Evolutionary conservation across 37 sponge, comb jelly and placozoan genomes (phyloP).

Genomic region (Petrosia ficiformis): DNA sequence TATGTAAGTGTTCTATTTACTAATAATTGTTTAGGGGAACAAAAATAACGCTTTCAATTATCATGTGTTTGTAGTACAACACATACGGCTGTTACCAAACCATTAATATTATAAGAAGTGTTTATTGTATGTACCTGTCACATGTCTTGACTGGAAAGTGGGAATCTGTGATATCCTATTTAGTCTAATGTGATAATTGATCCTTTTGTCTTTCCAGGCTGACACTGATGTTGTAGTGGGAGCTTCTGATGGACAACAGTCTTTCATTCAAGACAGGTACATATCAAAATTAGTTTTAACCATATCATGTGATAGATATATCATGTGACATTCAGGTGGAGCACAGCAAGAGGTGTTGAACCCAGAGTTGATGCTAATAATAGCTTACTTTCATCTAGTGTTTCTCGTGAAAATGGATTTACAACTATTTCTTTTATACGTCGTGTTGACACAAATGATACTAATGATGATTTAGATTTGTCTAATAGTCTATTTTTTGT

Average conservation of each 20-base stretch:
- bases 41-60: conserved; percentile 7
- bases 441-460: conserved; percentile 15
- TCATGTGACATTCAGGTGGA: not conserved
- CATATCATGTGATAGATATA: not conserved
- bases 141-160: no score
- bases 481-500: conserved; percentile 29
- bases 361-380: conserved; percentile 43
- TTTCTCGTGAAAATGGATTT: conserved; percentile 4
- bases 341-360: not conserved
- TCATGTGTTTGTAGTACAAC: no score
- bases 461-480: conserved; percentile 29
- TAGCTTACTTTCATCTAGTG: conserved; percentile 7
- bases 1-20: not conserved
- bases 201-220: conserved; percentile 16
- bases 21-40: conserved; percentile 23
- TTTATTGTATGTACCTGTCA: not conserved
- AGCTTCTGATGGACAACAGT: conserved; percentile 13
- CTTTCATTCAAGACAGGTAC: conserved; percentile 61
- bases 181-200: no score
- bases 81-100: no score
- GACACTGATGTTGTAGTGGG: conserved; percentile 45
- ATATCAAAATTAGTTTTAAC: not conserved
- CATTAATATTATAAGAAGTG: not conserved
- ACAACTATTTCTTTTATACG: conserved; percentile 45
- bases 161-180: no score